phyloP scores from a whole-genome alignment of 2,888 invertebrate genomes.

The Ornithoptera alexandrae region DNA sequence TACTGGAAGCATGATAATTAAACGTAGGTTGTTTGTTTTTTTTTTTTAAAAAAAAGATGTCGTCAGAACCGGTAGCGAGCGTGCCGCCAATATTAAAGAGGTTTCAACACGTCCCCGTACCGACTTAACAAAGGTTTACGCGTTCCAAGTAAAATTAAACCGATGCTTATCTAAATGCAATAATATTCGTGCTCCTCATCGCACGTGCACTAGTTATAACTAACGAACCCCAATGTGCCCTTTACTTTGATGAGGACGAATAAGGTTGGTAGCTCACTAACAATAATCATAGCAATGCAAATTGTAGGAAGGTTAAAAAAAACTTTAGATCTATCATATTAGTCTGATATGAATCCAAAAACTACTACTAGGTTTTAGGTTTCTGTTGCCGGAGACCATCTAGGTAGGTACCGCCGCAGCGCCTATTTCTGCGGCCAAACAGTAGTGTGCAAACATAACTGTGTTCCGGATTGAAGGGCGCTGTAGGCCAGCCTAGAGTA shows the following conservation, averaged over 20 bases:
- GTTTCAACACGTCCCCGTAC: constrained; percentile 47
- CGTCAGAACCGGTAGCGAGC: constrained; percentile 71
- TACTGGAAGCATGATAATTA: constrained; percentile 71
- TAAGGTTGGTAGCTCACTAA: constrained; percentile 32
- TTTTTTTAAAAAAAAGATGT: constrained; percentile 43
- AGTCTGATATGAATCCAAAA: no score
- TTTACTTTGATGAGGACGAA: constrained; percentile 34
- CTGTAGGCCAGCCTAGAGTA: no score
- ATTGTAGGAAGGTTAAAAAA: not conserved
- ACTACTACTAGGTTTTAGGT: no score
- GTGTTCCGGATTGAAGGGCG: no score
- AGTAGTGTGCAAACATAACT: no score
- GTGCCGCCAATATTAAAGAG: constrained; percentile 72
- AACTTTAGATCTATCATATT: not conserved
- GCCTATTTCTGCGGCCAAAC: no score
- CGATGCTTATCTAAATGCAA: constrained; percentile 68
- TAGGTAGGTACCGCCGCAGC: no score
- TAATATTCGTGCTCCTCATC: constrained; percentile 61
- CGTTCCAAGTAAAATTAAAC: constrained; percentile 73
- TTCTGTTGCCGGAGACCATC: no score
- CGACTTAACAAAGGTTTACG: constrained; percentile 66
- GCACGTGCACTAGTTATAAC: constrained; percentile 74
- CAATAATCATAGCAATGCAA: not conserved
- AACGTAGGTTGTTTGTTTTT: constrained; percentile 49
- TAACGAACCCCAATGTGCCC: constrained; percentile 43